A percentile compares a stretch with the other conserved stretches of the same genome.
phyloP scores from a whole-genome alignment of 1,140 invertebrate species.

The Marisa cornuarietis region DNA sequence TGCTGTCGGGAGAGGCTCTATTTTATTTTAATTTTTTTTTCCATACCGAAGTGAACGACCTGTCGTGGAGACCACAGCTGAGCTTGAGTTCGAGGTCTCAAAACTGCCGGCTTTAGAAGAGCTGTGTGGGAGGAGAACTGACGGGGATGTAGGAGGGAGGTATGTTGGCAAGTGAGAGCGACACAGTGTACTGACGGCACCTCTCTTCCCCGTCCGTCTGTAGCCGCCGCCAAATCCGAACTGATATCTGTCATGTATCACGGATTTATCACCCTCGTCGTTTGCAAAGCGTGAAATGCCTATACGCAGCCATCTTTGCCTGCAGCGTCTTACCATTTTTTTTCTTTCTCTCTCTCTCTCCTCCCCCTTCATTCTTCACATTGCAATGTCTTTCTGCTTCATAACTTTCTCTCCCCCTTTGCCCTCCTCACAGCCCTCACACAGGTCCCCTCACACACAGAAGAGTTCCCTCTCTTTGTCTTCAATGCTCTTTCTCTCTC shows the following conservation, averaged over 20 bases:
- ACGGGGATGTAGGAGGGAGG: too few species aligned
- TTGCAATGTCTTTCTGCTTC: not conserved
- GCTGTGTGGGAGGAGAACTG: too few species aligned
- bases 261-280: slow-evolving; percentile 23
- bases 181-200: not conserved
- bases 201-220: not conserved
- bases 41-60: too few species aligned
- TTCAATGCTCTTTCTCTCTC: not conserved
- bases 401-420: not conserved
- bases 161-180: too few species aligned
- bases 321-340: not conserved
- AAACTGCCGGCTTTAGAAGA: too few species aligned
- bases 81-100: too few species aligned
- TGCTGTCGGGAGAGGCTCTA: too few species aligned
- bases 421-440: not conserved
- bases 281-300: slow-evolving; percentile 26
- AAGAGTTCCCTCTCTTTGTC: not conserved
- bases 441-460: not conserved
- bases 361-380: not conserved
- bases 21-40: too few species aligned
- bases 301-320: slow-evolving; percentile 1
- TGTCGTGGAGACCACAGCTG: too few species aligned
- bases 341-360: slow-evolving; percentile 5
- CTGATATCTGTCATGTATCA: slow-evolving; percentile 26
- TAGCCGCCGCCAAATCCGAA: slow-evolving; percentile 16